A percentile compares a stretch with the other conserved stretches of the same genome.
These are phyloP conservation scores for Notodonta ziczac DNA, from an alignment of 2,888 invertebrate genomes.

Conservation along the genomic window DNA sequence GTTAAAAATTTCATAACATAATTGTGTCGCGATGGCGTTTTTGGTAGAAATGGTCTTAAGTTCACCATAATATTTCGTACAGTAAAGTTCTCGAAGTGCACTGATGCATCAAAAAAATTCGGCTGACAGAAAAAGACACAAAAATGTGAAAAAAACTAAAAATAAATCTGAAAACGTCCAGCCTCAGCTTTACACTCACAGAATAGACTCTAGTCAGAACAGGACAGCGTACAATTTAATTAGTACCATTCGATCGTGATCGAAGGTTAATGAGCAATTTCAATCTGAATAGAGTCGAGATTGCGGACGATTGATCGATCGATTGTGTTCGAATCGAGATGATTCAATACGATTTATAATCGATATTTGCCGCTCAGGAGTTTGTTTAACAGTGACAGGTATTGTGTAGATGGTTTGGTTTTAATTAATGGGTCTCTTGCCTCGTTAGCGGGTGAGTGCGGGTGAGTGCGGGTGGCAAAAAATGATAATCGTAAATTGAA, in stretches of 20 bases:
- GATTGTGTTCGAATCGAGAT: background rate
- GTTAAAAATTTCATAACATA: no score
- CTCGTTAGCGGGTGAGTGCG: background rate
- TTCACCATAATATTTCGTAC: no score
- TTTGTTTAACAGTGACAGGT: conserved; percentile 6
- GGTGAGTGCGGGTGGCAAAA: background rate
- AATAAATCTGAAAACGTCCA: no score
- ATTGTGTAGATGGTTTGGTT: background rate
- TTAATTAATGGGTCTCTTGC: background rate
- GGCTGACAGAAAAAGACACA: no score
- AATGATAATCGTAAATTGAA: background rate
- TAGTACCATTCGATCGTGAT: conserved; percentile 1
- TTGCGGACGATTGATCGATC: background rate
- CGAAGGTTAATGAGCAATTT: conserved; percentile 7
- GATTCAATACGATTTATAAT: conserved; percentile 3
- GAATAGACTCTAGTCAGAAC: background rate
- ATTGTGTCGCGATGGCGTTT: no score
- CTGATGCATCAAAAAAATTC: no score
- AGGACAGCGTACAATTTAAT: background rate
- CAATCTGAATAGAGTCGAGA: background rate
- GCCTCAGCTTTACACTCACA: background rate
- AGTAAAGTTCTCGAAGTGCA: no score
- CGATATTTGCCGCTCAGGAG: conserved; percentile 3
- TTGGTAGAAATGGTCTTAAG: no score
- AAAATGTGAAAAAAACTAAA: no score